Base-by-base conservation (phyloP, 2,888 invertebrate genomes). In the Kryphioiulus occultus region DNA sequence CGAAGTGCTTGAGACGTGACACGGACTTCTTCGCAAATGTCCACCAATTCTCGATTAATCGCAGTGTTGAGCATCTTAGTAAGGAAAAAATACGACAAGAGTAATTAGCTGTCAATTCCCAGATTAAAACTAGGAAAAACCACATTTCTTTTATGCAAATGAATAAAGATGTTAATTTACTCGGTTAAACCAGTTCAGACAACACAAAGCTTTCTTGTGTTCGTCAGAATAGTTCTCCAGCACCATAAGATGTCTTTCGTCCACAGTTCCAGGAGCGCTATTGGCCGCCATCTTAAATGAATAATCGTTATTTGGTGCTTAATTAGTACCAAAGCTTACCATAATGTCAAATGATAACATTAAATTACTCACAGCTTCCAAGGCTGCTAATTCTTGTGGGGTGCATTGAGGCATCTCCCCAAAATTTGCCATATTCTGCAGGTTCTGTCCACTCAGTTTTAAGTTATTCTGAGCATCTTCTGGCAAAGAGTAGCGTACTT, bases 21-120 rank as follows among this genome's bases (percentile, higher is more conserved):
- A n/a, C 89, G 85, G 26, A 89, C 89, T 35, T 89, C 89, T 32
- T 87, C 88, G 87, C 89, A 85, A 26, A 88, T 87, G 15, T 89
- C 89, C n/a, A 88, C 88, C 84, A 89, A 53, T 84, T 88, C 88
- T 19, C 89, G 78, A 68, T 89, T 87, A 32, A 89, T 88, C 32
- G 78, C 47, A 17, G 89, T 87, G 82, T 88, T 89, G n/a, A 89
- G 83, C 12, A 88, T 86, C 88, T 88, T 44, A 32, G 26, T 26
- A 86, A 86, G 22, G 26, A 39, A 85, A 42, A 35, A 85, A 7
- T 15, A 19, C 39, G 12, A 35, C 3, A 35, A 86, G 3, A 53
- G 19, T 47, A 47, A 47, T 7, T 2, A 35, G 47, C 19, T 12
- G 0, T 78, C 78, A 78, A 42, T 82, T n/a, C 15, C 82, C 82